phyloP scores from a whole-genome alignment of 2,888 invertebrate genomes.

The Buathra laborator region DNA sequence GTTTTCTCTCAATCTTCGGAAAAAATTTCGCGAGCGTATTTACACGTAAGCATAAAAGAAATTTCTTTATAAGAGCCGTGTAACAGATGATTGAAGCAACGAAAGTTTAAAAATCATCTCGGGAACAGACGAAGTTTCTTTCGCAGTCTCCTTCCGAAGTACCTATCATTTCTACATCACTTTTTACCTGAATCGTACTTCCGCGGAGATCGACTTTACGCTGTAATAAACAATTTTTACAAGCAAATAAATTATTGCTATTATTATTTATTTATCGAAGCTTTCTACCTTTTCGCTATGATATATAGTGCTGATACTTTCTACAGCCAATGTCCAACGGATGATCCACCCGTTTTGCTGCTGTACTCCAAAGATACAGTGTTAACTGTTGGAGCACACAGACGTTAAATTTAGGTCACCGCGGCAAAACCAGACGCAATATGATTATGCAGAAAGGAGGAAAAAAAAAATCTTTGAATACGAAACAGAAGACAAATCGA shows the following conservation, averaged over 20 bases:
- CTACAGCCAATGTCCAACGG: conserved; percentile 40
- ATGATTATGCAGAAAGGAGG: background rate
- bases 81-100: no score
- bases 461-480: background rate
- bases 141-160: no score
- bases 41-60: no score
- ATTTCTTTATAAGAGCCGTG: no score
- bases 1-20: no score
- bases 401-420: conserved; percentile 43
- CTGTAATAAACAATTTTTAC: background rate
- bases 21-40: no score
- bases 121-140: no score
- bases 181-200: no score
- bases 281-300: background rate
- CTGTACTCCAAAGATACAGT: conserved; percentile 12
- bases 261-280: conserved; percentile 25
- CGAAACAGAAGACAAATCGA: background rate
- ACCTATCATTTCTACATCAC: no score
- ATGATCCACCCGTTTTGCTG: background rate
- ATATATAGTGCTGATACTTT: conserved; percentile 41
- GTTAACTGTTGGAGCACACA: background rate
- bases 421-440: background rate
- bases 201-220: background rate
- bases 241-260: background rate
- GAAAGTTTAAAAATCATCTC: no score